Percentiles rank a stretch among this genome's conserved stretches.
phyloP scores from a whole-genome alignment of 2,888 invertebrate genomes.

The Ophion ellenae region DNA sequence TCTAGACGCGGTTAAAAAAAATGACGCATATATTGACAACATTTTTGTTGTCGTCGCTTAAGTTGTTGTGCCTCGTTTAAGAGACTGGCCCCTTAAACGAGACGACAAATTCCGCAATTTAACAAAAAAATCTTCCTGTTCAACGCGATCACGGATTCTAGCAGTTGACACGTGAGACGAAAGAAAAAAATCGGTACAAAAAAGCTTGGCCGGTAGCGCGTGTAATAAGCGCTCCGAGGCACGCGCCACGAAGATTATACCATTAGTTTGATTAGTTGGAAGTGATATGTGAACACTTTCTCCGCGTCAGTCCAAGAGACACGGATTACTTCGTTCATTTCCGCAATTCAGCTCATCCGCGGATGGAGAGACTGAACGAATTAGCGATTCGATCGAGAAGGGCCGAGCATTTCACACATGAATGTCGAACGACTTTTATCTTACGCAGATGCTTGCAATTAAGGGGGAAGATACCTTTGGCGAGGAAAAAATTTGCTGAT shows the following conservation, averaged over 20 bases:
- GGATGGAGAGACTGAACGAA: slow-evolving; percentile 3
- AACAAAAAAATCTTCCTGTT: background rate
- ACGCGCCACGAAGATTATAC: slow-evolving; percentile 28
- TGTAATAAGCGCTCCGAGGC: slow-evolving; percentile 27
- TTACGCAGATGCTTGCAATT: too few species aligned
- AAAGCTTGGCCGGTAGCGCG: slow-evolving; percentile 10
- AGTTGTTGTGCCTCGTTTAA: too few species aligned
- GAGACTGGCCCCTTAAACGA: too few species aligned
- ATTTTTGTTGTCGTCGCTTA: too few species aligned
- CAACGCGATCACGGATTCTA: background rate
- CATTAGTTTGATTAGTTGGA: slow-evolving; percentile 36
- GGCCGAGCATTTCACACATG: background rate
- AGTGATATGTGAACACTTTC: slow-evolving; percentile 46
- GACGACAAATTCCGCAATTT: too few species aligned
- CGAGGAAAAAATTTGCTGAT: too few species aligned
- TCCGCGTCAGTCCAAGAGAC: slow-evolving; percentile 23
- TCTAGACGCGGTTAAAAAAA: too few species aligned
- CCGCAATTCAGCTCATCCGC: slow-evolving; percentile 8
- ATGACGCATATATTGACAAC: too few species aligned
- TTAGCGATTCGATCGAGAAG: background rate
- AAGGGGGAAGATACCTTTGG: too few species aligned
- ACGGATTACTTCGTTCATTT: slow-evolving; percentile 12
- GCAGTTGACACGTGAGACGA: background rate
- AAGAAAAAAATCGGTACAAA: background rate
- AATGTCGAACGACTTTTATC: background rate